Conservation (phyloP, 2,888 invertebrate species). For the Leptodirus hochenwartii region DNA sequence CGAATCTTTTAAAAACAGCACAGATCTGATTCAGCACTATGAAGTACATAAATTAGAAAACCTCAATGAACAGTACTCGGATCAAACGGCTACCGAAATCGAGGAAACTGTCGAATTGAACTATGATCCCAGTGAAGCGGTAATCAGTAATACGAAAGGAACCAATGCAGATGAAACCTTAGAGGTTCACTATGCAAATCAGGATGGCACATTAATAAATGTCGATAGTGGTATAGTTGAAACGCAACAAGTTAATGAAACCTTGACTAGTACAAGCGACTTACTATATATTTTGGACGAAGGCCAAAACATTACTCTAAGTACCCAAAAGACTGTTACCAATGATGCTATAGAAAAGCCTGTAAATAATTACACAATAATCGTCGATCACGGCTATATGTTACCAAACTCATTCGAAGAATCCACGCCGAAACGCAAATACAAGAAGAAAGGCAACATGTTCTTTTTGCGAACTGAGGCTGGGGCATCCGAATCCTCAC, state of each 20-base stretch:
- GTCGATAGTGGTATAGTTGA: constrained; percentile 10
- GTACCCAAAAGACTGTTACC: constrained; percentile 23
- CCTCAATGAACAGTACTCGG: constrained; percentile 10
- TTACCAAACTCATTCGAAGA: constrained; percentile 19
- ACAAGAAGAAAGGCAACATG: constrained; percentile 12
- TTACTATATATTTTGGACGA: constrained; percentile 23
- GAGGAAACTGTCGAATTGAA: constrained; percentile 8
- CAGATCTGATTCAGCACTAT: constrained; percentile 22
- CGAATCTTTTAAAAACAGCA: constrained; percentile 17
- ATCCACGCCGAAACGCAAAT: constrained; percentile 12
- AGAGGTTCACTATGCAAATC: constrained; percentile 8
- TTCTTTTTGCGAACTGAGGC: not conserved
- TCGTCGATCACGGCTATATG: constrained; percentile 26
- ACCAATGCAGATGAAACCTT: constrained; percentile 7
- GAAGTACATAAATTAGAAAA: constrained; percentile 19
- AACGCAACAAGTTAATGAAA: constrained; percentile 10
- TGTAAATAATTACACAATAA: constrained; percentile 17
- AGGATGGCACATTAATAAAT: constrained; percentile 18
- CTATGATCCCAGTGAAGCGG: constrained; percentile 5
- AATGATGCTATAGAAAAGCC: constrained; percentile 15
- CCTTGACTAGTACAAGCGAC: constrained; percentile 16
- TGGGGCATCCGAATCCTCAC: too few species aligned
- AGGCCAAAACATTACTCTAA: constrained; percentile 20
- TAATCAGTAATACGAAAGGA: not conserved
- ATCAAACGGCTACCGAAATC: constrained; percentile 3